phyloP scores from a whole-genome alignment of 2,113 vertebrate species.

The Gymnobelideus leadbeateri region DNA sequence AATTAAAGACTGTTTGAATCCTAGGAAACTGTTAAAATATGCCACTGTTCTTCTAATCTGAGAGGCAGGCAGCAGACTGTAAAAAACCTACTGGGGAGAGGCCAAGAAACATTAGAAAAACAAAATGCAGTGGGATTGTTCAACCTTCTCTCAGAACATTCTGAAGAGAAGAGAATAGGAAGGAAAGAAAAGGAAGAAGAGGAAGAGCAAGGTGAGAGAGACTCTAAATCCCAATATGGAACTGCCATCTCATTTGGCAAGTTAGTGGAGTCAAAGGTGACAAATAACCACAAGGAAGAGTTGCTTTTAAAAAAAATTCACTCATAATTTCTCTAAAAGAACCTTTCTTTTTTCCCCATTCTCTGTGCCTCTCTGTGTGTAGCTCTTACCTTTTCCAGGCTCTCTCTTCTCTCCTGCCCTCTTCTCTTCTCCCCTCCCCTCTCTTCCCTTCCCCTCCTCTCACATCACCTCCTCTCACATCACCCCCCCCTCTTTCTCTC shows the following conservation, averaged over 20 bases:
- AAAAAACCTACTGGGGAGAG: conserved; percentile 79
- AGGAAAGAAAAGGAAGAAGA: conserved; percentile 36
- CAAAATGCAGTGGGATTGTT: conserved; percentile 55
- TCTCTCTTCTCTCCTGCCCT: no score
- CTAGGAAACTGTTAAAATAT: conserved; percentile 85
- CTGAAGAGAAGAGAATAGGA: conserved; percentile 1
- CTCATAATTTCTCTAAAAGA: not conserved
- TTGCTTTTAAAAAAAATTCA: not conserved
- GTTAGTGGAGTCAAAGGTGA: not conserved
- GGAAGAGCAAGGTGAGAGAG: not conserved
- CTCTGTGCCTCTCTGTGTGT: not conserved
- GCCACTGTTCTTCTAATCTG: conserved; percentile 83
- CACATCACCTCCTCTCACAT: no score
- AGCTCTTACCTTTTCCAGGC: not conserved
- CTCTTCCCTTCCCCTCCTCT: not conserved
- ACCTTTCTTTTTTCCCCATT: not conserved
- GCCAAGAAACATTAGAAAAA: conserved; percentile 76
- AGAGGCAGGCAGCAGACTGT: conserved; percentile 84
- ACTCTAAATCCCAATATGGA: not conserved
- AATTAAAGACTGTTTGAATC: conserved; percentile 86
- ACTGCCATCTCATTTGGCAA: conserved; percentile 25
- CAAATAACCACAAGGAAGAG: not conserved
- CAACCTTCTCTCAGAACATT: conserved; percentile 58
- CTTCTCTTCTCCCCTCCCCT: no score
- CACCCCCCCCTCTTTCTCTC: not conserved